A percentile compares a stretch with the other conserved stretches of the same genome.
Evolutionary conservation across 2,888 invertebrate species (phyloP).

Genomic region (Parapristionchus giblindavisi): DNA sequence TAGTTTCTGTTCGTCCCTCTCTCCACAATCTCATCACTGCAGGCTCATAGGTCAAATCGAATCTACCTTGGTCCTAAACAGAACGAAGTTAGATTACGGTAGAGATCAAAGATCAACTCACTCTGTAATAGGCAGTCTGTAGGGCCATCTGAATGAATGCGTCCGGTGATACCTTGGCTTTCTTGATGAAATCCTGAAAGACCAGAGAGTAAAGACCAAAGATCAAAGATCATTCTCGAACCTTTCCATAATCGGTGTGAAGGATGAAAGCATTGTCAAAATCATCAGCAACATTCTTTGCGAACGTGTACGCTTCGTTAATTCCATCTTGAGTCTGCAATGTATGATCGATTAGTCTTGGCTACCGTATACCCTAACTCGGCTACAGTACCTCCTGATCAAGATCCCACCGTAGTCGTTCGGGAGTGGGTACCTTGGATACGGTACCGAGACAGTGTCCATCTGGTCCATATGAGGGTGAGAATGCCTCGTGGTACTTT

Average conservation of each 20-base stretch:
- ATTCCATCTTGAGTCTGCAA: conserved; percentile 50
- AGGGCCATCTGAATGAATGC: conserved; percentile 96
- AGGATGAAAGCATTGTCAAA: conserved; percentile 87
- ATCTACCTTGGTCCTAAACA: conserved; percentile 83
- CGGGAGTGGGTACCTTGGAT: conserved; percentile 80
- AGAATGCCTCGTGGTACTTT: conserved; percentile 59
- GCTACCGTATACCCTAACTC: background rate
- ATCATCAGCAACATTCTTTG: conserved; percentile 82
- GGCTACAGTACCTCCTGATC: conserved; percentile 50
- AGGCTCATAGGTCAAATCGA: conserved; percentile 95
- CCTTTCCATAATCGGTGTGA: conserved; percentile 81
- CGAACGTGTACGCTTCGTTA: conserved; percentile 51
- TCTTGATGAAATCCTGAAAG: conserved; percentile 84
- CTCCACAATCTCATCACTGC: conserved; percentile 95
- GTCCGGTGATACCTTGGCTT: conserved; percentile 89
- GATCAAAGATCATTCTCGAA: background rate
- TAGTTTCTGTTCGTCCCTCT: conserved; percentile 96
- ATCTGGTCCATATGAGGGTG: conserved; percentile 55
- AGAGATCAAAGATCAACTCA: conserved; percentile 57
- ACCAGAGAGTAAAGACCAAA: background rate
- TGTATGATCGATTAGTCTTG: background rate
- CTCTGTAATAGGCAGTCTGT: conserved; percentile 88
- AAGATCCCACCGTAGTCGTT: conserved; percentile 86
- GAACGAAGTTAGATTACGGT: background rate
- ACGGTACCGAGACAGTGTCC: conserved; percentile 59